Evolutionary conservation across 2,797 vertebrate species (phyloP).

Genomic region (Chrosomus eos): DNA sequence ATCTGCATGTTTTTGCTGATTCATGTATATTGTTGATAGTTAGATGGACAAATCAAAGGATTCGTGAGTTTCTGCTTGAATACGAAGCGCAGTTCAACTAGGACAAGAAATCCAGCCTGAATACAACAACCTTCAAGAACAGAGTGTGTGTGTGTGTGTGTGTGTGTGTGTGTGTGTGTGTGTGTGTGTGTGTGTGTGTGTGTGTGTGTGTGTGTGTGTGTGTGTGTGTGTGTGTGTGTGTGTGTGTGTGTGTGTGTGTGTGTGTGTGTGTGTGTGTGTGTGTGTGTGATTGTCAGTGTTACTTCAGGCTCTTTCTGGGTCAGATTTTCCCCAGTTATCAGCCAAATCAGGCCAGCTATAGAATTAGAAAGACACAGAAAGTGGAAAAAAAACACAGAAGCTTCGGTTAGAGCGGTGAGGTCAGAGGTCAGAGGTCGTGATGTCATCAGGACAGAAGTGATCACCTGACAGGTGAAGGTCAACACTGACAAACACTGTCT

Average conservation of each 20-base stretch:
- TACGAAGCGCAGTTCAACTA: neutral
- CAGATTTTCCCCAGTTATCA: conserved; percentile 71
- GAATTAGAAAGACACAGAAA: conserved; percentile 41
- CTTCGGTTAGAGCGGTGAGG: neutral
- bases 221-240: neutral
- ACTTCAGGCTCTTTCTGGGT: conserved; percentile 74
- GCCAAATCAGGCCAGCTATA: conserved; percentile 72
- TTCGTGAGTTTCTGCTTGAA: neutral
- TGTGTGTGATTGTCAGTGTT: neutral
- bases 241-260: neutral
- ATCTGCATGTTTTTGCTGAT: too few species aligned
- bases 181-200: neutral
- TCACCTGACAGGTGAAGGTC: neutral
- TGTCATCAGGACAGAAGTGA: neutral
- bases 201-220: neutral
- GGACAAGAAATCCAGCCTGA: conserved; percentile 31
- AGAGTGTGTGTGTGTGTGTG: neutral
- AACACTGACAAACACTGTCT: neutral
- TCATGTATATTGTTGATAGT: too few species aligned
- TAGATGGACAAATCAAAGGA: too few species aligned
- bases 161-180: neutral
- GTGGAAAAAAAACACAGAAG: neutral
- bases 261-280: conserved; percentile 6
- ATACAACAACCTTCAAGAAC: conserved; percentile 7
- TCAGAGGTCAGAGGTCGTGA: neutral